A percentile compares a stretch with the other conserved stretches of the same genome.
These are phyloP conservation scores for Apamea sordens DNA, from an alignment of 2,888 invertebrate species.

Conservation along the genomic window DNA sequence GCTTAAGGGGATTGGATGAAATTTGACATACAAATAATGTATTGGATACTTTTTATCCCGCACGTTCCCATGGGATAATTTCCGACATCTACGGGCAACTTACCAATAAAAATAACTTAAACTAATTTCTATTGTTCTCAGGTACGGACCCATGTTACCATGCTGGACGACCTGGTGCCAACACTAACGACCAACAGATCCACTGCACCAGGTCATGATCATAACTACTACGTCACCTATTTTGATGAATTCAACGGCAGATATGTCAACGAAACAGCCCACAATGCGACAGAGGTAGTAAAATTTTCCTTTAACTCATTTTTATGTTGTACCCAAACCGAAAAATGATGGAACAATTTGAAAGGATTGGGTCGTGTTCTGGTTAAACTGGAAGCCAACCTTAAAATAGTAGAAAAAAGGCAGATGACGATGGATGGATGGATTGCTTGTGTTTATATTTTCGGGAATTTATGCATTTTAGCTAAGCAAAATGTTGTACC, in stretches of 20 bases:
- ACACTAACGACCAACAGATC: conserved; percentile 77
- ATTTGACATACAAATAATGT: background rate
- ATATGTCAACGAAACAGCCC: conserved; percentile 74
- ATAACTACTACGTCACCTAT: conserved; percentile 79
- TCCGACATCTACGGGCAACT: background rate
- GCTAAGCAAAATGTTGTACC: background rate
- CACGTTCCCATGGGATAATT: background rate
- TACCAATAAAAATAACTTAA: background rate
- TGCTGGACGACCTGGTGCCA: conserved; percentile 81
- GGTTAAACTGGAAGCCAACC: background rate
- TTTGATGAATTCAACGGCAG: conserved; percentile 74
- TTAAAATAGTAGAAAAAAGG: background rate
- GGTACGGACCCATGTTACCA: conserved; percentile 73
- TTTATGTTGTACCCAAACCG: background rate
- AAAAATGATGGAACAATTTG: background rate
- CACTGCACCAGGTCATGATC: conserved; percentile 70
- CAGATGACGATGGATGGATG: background rate
- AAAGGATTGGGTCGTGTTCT: background rate
- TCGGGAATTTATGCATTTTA: background rate
- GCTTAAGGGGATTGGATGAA: background rate
- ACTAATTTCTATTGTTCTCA: conserved; percentile 27
- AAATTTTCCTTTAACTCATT: background rate
- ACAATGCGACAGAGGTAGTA: conserved; percentile 80
- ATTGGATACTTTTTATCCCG: background rate
- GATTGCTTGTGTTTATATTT: background rate